Conservation (phyloP, 2,113 vertebrate genomes). For the Bubalus kerabau region DNA sequence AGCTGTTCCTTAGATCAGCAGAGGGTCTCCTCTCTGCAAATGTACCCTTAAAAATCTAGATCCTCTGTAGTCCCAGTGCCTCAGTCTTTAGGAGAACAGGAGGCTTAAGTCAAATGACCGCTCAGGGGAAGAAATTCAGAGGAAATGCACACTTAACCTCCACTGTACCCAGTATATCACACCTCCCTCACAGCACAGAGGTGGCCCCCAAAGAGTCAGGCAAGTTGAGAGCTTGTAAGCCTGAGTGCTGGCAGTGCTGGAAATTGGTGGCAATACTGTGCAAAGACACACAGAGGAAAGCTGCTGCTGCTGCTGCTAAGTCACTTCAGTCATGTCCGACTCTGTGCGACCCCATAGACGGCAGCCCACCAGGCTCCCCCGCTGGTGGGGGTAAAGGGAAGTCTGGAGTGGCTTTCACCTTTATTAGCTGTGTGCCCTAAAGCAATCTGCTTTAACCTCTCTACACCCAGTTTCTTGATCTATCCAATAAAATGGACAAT, state of each 20-base stretch:
- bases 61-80: not conserved
- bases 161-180: not conserved
- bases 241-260: not conserved
- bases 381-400: not conserved
- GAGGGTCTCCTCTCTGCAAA: slow-evolving; percentile 4
- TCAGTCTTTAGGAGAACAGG: not conserved
- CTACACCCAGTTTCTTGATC: not conserved
- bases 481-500: not conserved
- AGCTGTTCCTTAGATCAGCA: slow-evolving; percentile 62
- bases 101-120: slow-evolving; percentile 41
- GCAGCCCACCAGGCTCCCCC: no score
- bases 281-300: not conserved
- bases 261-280: not conserved
- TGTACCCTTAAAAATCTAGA: slow-evolving; percentile 25
- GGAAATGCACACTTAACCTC: slow-evolving; percentile 64
- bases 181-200: not conserved
- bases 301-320: not conserved
- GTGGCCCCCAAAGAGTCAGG: not conserved
- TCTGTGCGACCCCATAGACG: no score
- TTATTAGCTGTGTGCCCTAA: not conserved
- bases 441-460: not conserved
- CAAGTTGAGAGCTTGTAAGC: not conserved
- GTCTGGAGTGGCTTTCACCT: not conserved
- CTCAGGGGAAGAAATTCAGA: slow-evolving; percentile 22
- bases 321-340: no score